Conservation (phyloP, 2,888 invertebrate genomes). For the Drosophila nr. perissopoda region DNA sequence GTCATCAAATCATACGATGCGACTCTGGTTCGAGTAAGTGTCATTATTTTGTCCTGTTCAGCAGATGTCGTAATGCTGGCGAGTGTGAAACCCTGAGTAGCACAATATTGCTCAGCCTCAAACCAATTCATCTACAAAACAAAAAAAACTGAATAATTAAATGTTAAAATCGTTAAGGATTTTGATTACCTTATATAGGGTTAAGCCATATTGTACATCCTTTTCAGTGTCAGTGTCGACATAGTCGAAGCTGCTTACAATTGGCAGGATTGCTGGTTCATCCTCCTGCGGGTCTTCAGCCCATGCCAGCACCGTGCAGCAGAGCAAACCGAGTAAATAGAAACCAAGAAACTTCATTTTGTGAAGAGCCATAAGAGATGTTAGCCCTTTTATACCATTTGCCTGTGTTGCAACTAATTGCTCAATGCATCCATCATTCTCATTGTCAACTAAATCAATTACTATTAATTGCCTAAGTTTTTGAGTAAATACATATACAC, state of each 20-base stretch:
- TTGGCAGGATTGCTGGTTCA: too few relatives aligned
- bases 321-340: slow-evolving; percentile 5
- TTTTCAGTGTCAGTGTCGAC: too few relatives aligned
- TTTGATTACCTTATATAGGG: too few relatives aligned
- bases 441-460: neutral
- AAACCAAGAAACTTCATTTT: slow-evolving; percentile 21
- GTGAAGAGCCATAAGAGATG: neutral
- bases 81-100: neutral
- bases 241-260: too few relatives aligned
- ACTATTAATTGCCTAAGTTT: neutral
- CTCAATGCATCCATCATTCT: slow-evolving; percentile 39
- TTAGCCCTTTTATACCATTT: slow-evolving; percentile 9
- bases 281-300: neutral
- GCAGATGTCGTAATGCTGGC: slow-evolving; percentile 1
- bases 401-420: neutral
- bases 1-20: neutral
- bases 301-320: slow-evolving; percentile 5
- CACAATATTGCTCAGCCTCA: slow-evolving; percentile 20
- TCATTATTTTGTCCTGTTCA: neutral
- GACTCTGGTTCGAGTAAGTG: too few relatives aligned
- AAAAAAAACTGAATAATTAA: too few relatives aligned
- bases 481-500: neutral
- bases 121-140: slow-evolving; percentile 5
- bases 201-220: too few relatives aligned
- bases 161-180: too few relatives aligned